A percentile compares a stretch with the other conserved stretches of the same genome.
Conservation (phyloP, 2,797 vertebrate species). For the Telmatherina bonti region DNA sequence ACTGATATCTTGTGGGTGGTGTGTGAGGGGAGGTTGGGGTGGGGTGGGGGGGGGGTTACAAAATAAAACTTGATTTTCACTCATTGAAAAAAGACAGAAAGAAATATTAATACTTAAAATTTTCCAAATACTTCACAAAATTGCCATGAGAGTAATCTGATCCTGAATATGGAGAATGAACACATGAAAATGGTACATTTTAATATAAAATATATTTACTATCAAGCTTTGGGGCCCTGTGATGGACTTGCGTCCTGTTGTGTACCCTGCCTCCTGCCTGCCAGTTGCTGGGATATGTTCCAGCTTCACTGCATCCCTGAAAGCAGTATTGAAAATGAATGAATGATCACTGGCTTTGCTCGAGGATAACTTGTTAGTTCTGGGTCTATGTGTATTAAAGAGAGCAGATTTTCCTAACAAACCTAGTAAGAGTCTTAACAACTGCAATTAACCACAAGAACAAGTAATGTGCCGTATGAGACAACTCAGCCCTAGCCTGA, state of each 20-base stretch:
- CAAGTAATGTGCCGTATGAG: slow-evolving; percentile 34
- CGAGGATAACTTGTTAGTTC: slow-evolving; percentile 11
- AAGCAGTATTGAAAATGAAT: no score
- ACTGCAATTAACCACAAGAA: slow-evolving; percentile 47
- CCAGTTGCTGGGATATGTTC: no score
- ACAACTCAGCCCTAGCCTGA: slow-evolving; percentile 56
- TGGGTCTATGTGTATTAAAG: neutral
- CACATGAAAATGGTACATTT: neutral
- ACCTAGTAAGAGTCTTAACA: neutral
- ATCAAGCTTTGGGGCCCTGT: no score
- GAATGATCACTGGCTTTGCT: neutral
- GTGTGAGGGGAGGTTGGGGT: no score
- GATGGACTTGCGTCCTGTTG: no score
- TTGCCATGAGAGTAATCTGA: neutral
- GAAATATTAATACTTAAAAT: neutral
- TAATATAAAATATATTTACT: neutral
- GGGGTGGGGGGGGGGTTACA: no score
- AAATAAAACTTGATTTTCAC: no score
- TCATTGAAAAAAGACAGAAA: no score
- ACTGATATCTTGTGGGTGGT: neutral
- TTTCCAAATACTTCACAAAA: neutral
- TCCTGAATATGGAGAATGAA: neutral
- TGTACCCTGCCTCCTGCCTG: no score
- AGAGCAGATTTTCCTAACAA: slow-evolving; percentile 22
- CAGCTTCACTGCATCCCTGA: no score